Conservation (phyloP, 2,797 vertebrate genomes). For the Hoplostethus mediterraneus region DNA sequence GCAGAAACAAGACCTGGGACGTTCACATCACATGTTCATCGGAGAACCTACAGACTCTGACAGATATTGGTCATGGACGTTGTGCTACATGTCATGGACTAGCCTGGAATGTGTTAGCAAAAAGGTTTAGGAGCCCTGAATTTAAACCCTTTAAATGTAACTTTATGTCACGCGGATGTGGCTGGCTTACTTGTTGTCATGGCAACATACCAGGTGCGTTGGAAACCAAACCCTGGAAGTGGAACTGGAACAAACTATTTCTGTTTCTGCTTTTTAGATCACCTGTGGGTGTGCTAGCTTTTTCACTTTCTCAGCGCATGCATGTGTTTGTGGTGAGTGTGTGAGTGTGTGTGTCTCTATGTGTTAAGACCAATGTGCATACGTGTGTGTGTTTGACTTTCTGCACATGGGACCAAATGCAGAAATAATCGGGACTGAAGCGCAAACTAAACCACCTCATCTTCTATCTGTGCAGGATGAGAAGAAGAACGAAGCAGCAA, state of each 20-base stretch:
- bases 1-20: too few species aligned
- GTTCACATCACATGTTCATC: too few species aligned
- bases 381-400: neutral
- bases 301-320: neutral
- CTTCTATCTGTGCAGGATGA: slow-evolving; percentile 37
- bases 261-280: slow-evolving; percentile 19
- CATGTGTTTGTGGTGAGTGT: neutral
- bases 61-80: too few species aligned
- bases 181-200: too few species aligned
- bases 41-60: too few species aligned
- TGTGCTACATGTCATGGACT: too few species aligned
- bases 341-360: slow-evolving; percentile 1
- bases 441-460: neutral
- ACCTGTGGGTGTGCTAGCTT: neutral
- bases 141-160: too few species aligned
- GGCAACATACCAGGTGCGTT: neutral
- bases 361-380: neutral
- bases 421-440: neutral
- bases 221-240: neutral
- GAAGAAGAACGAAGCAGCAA: slow-evolving; percentile 22
- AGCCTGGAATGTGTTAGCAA: too few species aligned
- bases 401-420: neutral
- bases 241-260: neutral
- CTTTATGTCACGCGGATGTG: too few species aligned
- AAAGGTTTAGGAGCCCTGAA: too few species aligned